Evolutionary conservation across 2,113 vertebrate genomes (phyloP).

Genomic region (Aix galericulata): DNA sequence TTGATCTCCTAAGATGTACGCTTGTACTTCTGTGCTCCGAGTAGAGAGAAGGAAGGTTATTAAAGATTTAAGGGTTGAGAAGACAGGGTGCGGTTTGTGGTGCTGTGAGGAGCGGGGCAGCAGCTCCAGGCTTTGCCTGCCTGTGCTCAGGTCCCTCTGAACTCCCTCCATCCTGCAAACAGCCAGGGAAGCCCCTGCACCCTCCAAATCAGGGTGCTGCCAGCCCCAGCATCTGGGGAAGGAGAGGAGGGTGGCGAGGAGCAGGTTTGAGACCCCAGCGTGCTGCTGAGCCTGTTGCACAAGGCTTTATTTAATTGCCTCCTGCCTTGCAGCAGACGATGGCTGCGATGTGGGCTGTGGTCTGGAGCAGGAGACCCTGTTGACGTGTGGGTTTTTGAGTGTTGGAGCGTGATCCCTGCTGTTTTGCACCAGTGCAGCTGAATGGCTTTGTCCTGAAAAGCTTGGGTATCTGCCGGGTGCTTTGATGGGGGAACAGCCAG

Average conservation of each 20-base stretch:
- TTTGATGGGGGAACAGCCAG: neutral
- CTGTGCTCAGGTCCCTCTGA: fast-evolving
- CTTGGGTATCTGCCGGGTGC: fast-evolving
- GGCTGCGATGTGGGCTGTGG: fast-evolving
- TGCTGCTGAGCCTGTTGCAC: fast-evolving
- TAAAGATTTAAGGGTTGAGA: conserved; percentile 59
- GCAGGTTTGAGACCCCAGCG: fast-evolving
- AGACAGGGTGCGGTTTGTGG: neutral
- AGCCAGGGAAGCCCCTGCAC: neutral
- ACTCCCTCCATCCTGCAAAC: neutral
- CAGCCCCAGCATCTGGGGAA: neutral
- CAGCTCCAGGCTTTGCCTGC: neutral
- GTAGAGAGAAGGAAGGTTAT: conserved; percentile 41
- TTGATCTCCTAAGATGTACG: conserved; percentile 61
- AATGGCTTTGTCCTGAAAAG: fast-evolving
- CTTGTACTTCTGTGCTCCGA: neutral
- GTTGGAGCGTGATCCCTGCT: neutral
- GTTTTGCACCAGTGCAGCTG: neutral
- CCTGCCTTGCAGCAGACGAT: fast-evolving
- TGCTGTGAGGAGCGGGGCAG: neutral
- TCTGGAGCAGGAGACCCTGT: fast-evolving
- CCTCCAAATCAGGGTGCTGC: neutral
- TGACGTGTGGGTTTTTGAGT: fast-evolving
- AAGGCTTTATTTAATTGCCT: fast-evolving
- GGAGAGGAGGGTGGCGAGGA: neutral